Percentiles rank a stretch among this genome's conserved stretches.
Evolutionary conservation across 2,797 vertebrate species (phyloP).

Genomic region (Peromyscus attwateri): DNA sequence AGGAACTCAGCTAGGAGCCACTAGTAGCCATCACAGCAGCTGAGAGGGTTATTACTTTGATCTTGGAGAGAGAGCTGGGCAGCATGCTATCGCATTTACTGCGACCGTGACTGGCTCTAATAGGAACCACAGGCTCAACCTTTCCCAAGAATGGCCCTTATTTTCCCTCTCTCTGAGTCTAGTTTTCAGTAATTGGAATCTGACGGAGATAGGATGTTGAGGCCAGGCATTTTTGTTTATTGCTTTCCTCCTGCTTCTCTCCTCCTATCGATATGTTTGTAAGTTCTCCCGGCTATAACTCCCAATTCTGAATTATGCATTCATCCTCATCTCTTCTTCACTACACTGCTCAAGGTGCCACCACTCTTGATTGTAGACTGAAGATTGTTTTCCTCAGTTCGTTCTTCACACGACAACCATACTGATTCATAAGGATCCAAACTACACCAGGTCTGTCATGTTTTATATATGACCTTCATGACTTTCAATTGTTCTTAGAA

Average conservation of each 20-base stretch:
- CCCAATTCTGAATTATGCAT: neutral
- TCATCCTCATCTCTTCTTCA: neutral
- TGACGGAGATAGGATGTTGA: neutral
- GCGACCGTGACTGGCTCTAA: neutral
- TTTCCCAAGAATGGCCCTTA: neutral
- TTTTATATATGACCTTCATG: slow-evolving; percentile 5
- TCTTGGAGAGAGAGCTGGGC: neutral
- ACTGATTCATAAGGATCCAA: neutral
- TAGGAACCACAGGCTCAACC: neutral
- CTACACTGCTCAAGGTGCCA: neutral
- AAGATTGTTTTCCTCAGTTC: neutral
- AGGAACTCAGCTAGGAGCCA: neutral
- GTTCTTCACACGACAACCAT: neutral
- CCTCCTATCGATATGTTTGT: neutral
- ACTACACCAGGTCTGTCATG: neutral
- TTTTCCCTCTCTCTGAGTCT: neutral
- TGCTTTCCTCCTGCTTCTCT: neutral
- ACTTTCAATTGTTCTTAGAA: slow-evolving; percentile 9
- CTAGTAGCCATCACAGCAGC: neutral
- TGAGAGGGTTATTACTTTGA: neutral
- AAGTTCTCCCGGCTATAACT: slow-evolving; percentile 1
- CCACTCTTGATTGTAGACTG: neutral
- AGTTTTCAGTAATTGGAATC: neutral
- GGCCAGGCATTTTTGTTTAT: neutral
- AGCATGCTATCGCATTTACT: neutral